phyloP scores from a whole-genome alignment of 37 sponge, comb jelly and placozoan genomes.

The Hormiphora californensis region DNA sequence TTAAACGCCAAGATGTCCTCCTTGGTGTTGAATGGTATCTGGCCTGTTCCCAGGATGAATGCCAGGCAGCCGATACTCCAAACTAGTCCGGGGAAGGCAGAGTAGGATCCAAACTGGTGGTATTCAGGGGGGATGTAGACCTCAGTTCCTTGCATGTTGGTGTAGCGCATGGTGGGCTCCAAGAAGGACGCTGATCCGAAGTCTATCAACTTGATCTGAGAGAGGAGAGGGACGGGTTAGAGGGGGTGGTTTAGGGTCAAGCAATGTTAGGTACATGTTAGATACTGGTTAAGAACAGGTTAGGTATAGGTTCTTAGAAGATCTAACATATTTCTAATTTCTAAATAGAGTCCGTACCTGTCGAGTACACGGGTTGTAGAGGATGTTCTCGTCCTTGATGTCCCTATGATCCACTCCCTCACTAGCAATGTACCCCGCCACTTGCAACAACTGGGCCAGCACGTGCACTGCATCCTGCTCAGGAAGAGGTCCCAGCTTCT shows the following conservation, averaged over 20 bases:
- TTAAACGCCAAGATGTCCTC: background rate
- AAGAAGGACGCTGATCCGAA: slow-evolving; percentile 41
- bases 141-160: slow-evolving; percentile 21
- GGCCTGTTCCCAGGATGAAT: background rate
- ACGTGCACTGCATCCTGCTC: background rate
- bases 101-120: slow-evolving; percentile 4
- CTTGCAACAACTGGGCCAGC: background rate
- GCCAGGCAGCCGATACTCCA: slow-evolving; percentile 54
- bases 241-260: no score
- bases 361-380: slow-evolving; percentile 17
- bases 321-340: no score
- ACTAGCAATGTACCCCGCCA: background rate
- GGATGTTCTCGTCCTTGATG: slow-evolving; percentile 54
- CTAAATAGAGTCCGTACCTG: no score
- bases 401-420: slow-evolving; percentile 51
- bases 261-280: no score
- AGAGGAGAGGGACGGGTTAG: no score
- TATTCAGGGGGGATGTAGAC: slow-evolving; percentile 39
- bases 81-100: background rate
- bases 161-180: background rate
- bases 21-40: slow-evolving; percentile 5
- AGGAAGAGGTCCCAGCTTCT: background rate
- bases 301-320: no score
- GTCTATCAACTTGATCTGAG: slow-evolving; percentile 47
- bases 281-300: no score